A percentile compares a stretch with the other conserved stretches of the same genome.
Evolutionary conservation across 2,113 vertebrate genomes (phyloP).

Genomic region (Erythrolamprus reginae): DNA sequence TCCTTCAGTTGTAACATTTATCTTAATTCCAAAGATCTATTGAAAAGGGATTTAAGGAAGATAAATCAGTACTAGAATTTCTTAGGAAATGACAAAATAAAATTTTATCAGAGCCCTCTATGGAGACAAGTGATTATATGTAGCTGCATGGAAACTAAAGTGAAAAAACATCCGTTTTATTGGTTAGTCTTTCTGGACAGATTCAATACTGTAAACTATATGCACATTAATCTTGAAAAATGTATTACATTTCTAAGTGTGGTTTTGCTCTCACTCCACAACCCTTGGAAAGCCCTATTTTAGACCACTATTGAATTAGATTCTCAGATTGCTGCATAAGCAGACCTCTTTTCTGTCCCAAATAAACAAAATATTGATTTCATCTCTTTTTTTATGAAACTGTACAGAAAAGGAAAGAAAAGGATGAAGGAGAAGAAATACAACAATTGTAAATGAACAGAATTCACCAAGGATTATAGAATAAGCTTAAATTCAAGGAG

Average conservation of each 20-base stretch:
- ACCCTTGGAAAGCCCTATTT: not conserved
- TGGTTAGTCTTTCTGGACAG: constrained; percentile 12
- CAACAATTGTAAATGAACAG: not conserved
- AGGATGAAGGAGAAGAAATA: not conserved
- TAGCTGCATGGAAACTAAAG: constrained; percentile 28
- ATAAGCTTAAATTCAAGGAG: not conserved
- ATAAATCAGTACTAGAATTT: constrained; percentile 30
- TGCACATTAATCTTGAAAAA: constrained; percentile 28
- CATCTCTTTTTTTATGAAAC: not conserved
- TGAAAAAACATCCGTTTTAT: not conserved
- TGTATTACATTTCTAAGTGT: constrained; percentile 25
- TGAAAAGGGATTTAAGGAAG: constrained; percentile 42
- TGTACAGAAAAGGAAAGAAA: not conserved
- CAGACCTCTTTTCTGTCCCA: no score
- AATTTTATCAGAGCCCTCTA: constrained; percentile 31
- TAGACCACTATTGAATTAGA: not conserved
- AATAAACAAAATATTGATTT: not conserved
- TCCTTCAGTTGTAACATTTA: constrained; percentile 45
- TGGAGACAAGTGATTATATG: constrained; percentile 27
- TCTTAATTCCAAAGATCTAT: constrained; percentile 55
- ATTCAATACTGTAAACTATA: not conserved
- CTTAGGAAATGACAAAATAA: constrained; percentile 40
- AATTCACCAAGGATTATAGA: not conserved
- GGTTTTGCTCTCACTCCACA: constrained; percentile 17
- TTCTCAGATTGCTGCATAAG: not conserved